A percentile compares a stretch with the other conserved stretches of the same genome.
Evolutionary conservation across 2,113 vertebrate genomes (phyloP).

Genomic region (Gobius niger): DNA sequence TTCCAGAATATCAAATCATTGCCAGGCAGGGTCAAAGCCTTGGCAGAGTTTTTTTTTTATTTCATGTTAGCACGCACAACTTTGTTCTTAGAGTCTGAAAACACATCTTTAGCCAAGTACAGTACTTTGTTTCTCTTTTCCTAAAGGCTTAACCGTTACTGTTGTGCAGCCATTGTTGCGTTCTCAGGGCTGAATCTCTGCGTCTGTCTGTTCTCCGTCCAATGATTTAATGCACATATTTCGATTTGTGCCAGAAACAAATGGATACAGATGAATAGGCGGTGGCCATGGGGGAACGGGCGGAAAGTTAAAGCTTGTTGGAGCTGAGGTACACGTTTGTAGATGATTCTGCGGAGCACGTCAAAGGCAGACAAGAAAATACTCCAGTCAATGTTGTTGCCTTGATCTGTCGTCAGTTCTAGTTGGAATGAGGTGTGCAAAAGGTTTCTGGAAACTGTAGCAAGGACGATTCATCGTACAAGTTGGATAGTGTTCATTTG

Average conservation of each 20-base stretch:
- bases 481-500: too few species aligned
- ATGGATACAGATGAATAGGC: constrained; percentile 8
- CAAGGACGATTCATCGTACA: too few species aligned
- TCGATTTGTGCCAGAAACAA: constrained; percentile 4
- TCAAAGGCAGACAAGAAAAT: not conserved
- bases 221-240: constrained; percentile 12
- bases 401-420: not conserved
- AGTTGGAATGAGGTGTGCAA: not conserved
- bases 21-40: too few species aligned
- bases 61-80: not conserved
- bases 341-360: not conserved
- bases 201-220: constrained; percentile 10
- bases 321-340: not conserved
- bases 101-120: not conserved
- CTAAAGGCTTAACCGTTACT: constrained; percentile 12
- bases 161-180: constrained; percentile 36
- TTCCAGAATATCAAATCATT: too few species aligned
- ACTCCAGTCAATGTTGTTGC: too few species aligned
- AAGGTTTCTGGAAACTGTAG: not conserved
- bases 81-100: not conserved
- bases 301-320: not conserved
- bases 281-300: not conserved
- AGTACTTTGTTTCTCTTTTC: constrained; percentile 40
- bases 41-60: too few species aligned
- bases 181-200: constrained; percentile 31